These are phyloP conservation scores for Bufo bufo DNA, from an alignment of 2,113 vertebrate genomes.

Conservation along the genomic window DNA sequence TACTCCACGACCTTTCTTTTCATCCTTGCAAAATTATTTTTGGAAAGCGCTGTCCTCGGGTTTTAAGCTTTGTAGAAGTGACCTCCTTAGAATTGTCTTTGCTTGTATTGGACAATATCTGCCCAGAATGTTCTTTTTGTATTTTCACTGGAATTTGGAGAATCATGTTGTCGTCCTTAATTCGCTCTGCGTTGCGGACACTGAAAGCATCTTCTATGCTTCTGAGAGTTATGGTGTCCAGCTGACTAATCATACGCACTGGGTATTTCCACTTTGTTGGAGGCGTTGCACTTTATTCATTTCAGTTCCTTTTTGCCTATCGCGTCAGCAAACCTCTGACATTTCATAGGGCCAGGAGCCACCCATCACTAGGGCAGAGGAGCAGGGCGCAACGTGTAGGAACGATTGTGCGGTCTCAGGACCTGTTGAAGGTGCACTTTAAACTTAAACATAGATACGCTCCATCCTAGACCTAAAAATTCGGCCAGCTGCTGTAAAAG, in stretches of 20 bases:
- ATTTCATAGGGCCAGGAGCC: too few relatives aligned
- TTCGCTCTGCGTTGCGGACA: neutral
- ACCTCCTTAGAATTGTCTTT: neutral
- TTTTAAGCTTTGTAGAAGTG: neutral
- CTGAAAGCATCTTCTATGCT: neutral
- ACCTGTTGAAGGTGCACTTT: too few relatives aligned
- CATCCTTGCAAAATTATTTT: conserved; percentile 9
- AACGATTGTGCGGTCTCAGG: too few relatives aligned
- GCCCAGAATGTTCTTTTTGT: neutral
- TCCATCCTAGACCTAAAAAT: too few relatives aligned
- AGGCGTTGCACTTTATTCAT: neutral
- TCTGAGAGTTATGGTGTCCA: neutral
- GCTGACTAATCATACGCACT: neutral
- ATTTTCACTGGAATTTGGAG: neutral
- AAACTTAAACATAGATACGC: too few relatives aligned
- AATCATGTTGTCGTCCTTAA: neutral
- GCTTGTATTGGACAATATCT: neutral
- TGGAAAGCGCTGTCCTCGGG: neutral
- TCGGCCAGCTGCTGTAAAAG: too few relatives aligned
- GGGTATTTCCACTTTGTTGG: neutral
- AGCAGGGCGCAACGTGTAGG: too few relatives aligned
- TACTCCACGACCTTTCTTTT: conserved; percentile 14
- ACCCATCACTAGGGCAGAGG: too few relatives aligned
- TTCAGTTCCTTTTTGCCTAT: neutral
- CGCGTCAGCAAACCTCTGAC: too few relatives aligned